A percentile compares a stretch with the other conserved stretches of the same genome.
These are phyloP conservation scores for Hypomecis punctinalis DNA, from an alignment of 2,888 invertebrate genomes.

Conservation along the genomic window DNA sequence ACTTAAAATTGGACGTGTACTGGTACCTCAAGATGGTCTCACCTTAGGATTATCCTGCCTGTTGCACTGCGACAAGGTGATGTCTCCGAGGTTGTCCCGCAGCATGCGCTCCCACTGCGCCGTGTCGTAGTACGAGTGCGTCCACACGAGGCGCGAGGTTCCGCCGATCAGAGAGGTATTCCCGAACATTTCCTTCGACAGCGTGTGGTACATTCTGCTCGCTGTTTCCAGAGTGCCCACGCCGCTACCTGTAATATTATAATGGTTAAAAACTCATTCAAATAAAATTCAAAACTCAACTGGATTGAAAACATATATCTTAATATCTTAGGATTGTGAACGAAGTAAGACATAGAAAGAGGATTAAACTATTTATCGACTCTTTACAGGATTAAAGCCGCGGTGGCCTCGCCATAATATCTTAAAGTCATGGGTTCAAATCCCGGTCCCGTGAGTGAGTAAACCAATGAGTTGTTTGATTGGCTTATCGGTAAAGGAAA, in stretches of 20 bases:
- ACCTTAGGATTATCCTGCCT: constrained; percentile 69
- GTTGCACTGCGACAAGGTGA: constrained; percentile 85
- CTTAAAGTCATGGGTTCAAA: too few species aligned
- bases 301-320: too few species aligned
- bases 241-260: constrained; percentile 62
- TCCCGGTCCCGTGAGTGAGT: too few species aligned
- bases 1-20: too few species aligned
- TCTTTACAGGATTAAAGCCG: too few species aligned
- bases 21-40: not conserved
- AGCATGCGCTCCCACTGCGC: constrained; percentile 92
- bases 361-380: too few species aligned
- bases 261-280: not conserved
- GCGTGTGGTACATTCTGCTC: constrained; percentile 69
- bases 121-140: constrained; percentile 89
- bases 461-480: too few species aligned
- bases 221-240: constrained; percentile 71
- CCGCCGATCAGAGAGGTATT: constrained; percentile 83
- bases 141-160: constrained; percentile 91
- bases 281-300: too few species aligned
- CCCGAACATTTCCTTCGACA: constrained; percentile 79
- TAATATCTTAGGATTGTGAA: too few species aligned
- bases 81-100: constrained; percentile 86
- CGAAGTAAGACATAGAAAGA: too few species aligned
- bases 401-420: too few species aligned
- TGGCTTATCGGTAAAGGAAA: too few species aligned